These are phyloP conservation scores for Oncorhynchus tshawytscha DNA, from an alignment of 2,113 vertebrate genomes.

Conservation along the genomic window DNA sequence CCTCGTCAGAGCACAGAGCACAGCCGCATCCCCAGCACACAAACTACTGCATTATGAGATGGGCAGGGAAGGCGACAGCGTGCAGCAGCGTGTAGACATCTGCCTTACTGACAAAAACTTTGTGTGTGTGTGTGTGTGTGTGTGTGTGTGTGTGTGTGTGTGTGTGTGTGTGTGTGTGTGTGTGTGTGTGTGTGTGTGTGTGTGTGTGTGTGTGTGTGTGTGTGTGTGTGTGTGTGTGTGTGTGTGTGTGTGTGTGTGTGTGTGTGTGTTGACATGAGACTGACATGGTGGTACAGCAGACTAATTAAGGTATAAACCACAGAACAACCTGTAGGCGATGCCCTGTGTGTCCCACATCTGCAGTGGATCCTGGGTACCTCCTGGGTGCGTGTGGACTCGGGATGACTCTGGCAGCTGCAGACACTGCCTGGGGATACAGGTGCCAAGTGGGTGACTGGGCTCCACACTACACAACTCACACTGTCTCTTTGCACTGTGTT, in stretches of 20 bases:
- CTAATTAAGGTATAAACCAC: slow-evolving; percentile 61
- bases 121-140: not conserved
- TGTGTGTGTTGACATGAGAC: no score
- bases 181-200: no score
- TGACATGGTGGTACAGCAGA: slow-evolving; percentile 18
- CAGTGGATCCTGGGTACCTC: slow-evolving; percentile 30
- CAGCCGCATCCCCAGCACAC: slow-evolving; percentile 73
- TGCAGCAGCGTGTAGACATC: slow-evolving; percentile 58
- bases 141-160: no score
- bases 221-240: not conserved
- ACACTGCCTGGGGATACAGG: not conserved
- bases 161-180: no score
- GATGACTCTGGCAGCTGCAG: not conserved
- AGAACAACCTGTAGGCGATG: slow-evolving; percentile 62
- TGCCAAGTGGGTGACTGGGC: no score
- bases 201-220: no score
- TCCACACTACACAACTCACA: not conserved
- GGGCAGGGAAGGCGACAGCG: slow-evolving; percentile 70
- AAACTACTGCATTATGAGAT: slow-evolving; percentile 73
- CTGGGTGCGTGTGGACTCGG: slow-evolving; percentile 19
- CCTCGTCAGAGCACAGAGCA: slow-evolving; percentile 76
- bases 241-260: not conserved
- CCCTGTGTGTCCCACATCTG: slow-evolving; percentile 49
- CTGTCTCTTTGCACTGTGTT: not conserved
- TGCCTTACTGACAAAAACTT: slow-evolving; percentile 64